Conservation (phyloP, 2,797 vertebrate species). For the Chaetodon trifasciatus region DNA sequence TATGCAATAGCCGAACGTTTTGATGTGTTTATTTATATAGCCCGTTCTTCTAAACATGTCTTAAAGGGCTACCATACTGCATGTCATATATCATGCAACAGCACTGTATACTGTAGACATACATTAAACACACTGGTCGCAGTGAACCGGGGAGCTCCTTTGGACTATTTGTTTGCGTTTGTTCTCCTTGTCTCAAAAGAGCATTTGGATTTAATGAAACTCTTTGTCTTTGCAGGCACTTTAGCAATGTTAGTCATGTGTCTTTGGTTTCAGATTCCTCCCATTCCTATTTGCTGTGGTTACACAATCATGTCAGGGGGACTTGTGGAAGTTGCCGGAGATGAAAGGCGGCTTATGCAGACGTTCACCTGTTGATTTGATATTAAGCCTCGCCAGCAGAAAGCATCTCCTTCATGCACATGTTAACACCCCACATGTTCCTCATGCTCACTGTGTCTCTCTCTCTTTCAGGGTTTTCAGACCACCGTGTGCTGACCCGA, state of each 20-base stretch:
- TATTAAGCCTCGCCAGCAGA: conserved; percentile 34
- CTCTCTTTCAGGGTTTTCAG: conserved; percentile 49
- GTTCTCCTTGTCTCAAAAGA: conserved; percentile 44
- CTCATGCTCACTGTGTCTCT: conserved; percentile 20
- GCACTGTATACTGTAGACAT: conserved; percentile 19
- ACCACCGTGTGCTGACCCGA: conserved; percentile 48
- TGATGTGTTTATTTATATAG: conserved; percentile 28
- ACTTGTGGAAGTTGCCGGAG: conserved; percentile 66
- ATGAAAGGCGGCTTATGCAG: conserved; percentile 70
- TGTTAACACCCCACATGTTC: conserved; percentile 13
- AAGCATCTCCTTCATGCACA: conserved; percentile 18
- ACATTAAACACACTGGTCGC: conserved; percentile 12
- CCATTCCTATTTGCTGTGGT: conserved; percentile 77
- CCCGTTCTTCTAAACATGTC: conserved; percentile 8
- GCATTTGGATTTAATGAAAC: conserved; percentile 72
- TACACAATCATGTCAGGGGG: conserved; percentile 66
- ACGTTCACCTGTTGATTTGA: conserved; percentile 60
- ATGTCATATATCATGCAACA: conserved; percentile 27
- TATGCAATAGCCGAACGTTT: conserved; percentile 31
- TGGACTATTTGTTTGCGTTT: conserved; percentile 39
- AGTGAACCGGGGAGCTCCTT: conserved; percentile 2
- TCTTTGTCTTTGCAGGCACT: conserved; percentile 58
- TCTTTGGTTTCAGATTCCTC: conserved; percentile 75
- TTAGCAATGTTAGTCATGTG: conserved; percentile 75
- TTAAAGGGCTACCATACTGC: conserved; percentile 29